Evolutionary conservation across 2,113 vertebrate genomes (phyloP).

Genomic region (Balaenoptera acutorostrata): DNA sequence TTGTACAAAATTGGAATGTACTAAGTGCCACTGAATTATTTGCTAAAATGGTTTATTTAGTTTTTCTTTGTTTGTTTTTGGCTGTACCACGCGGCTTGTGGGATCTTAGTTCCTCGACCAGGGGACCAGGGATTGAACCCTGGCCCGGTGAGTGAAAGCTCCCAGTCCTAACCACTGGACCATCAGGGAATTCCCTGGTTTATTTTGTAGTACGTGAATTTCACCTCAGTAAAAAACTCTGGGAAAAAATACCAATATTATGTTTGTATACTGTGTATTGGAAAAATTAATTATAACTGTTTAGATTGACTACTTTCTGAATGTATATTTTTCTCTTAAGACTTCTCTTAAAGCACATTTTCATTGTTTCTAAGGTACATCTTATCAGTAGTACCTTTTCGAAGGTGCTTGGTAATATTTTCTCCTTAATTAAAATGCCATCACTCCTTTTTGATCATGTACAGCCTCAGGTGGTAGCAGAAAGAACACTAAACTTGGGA

Average conservation of each 20-base stretch:
- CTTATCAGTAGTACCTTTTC: neutral
- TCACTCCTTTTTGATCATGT: neutral
- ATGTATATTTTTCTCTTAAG: neutral
- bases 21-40: neutral
- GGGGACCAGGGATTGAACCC: no score
- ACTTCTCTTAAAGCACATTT: neutral
- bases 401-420: neutral
- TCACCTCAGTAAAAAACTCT: neutral
- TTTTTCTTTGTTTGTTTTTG: no score
- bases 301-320: neutral
- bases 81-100: no score
- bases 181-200: neutral
- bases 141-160: no score
- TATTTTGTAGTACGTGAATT: neutral
- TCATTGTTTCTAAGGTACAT: neutral
- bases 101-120: no score
- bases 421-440: neutral
- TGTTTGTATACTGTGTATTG: neutral
- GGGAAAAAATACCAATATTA: neutral
- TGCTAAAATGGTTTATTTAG: neutral
- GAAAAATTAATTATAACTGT: neutral
- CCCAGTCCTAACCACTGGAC: no score
- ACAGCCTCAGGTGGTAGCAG: neutral
- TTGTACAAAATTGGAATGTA: neutral
- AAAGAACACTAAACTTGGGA: neutral